phyloP scores from a whole-genome alignment of 2,797 vertebrate species.

The Chloroceryle inda region DNA sequence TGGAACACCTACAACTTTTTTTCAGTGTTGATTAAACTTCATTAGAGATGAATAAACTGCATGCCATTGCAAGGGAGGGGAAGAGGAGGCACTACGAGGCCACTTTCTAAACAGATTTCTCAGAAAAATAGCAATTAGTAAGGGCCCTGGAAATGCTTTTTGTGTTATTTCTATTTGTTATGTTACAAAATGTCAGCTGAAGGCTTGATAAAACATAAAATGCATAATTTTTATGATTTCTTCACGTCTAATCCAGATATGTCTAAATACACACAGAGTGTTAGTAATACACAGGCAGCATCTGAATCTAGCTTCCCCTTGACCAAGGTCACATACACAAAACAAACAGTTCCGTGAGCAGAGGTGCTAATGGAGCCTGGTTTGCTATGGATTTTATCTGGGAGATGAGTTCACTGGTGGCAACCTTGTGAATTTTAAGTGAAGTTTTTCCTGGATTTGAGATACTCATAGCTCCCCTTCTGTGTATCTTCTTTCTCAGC shows the following conservation, averaged over 20 bases:
- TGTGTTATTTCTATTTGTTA: slow-evolving; percentile 17
- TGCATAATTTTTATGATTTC: slow-evolving; percentile 38
- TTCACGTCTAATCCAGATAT: not conserved
- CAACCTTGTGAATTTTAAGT: not conserved
- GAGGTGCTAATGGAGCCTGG: not conserved
- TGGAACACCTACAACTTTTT: not conserved
- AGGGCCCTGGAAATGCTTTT: not conserved
- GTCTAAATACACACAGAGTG: not conserved
- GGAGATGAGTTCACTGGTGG: not conserved
- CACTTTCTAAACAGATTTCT: slow-evolving; percentile 56
- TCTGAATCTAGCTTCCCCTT: not conserved
- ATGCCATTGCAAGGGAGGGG: not conserved
- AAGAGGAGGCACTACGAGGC: not conserved
- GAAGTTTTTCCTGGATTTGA: not conserved
- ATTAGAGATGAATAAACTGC: slow-evolving; percentile 36
- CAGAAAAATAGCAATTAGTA: slow-evolving; percentile 54
- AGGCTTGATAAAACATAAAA: slow-evolving; percentile 50
- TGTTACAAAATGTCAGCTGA: slow-evolving; percentile 1
- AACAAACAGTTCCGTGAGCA: not conserved
- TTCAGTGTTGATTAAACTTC: slow-evolving; percentile 36
- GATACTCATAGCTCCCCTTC: not conserved
- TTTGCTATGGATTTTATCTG: not conserved
- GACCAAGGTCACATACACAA: not conserved
- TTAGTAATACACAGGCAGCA: not conserved
- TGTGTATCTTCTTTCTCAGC: not conserved